Percentiles rank a stretch among this genome's conserved stretches.
These are phyloP conservation scores for Stegostoma tigrinum DNA, from an alignment of 2,113 vertebrate species.

Conservation along the genomic window DNA sequence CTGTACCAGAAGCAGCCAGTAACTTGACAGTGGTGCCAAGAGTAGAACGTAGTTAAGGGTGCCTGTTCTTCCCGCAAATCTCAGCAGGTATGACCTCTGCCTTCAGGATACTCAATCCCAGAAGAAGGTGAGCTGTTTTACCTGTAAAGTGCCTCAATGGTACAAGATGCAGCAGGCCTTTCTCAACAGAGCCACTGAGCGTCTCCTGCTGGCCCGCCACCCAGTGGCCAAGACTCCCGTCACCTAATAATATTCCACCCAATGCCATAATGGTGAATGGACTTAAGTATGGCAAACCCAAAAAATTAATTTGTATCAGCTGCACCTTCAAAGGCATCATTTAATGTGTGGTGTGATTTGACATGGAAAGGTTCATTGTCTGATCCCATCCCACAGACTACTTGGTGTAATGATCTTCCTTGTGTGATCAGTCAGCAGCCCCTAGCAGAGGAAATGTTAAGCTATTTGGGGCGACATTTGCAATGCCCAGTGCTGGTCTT, in stretches of 20 bases:
- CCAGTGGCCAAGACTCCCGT: background rate
- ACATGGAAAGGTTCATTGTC: conserved; percentile 66
- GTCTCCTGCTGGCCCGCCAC: background rate
- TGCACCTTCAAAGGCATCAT: background rate
- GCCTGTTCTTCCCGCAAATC: no score
- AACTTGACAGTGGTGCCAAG: no score
- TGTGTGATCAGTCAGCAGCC: conserved; percentile 65
- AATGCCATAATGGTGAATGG: background rate
- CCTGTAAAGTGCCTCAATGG: background rate
- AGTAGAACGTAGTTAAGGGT: no score
- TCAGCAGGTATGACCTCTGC: no score
- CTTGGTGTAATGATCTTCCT: conserved; percentile 65
- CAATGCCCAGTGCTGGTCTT: conserved; percentile 51
- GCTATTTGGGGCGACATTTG: conserved; percentile 42
- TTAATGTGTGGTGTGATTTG: background rate
- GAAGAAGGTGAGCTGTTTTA: no score
- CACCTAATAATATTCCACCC: background rate
- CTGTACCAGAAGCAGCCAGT: no score
- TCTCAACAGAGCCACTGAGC: background rate
- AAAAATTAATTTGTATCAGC: background rate
- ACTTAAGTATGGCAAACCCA: background rate
- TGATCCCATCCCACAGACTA: conserved; percentile 66
- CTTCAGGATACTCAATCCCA: no score
- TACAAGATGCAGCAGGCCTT: background rate
- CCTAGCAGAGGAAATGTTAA: conserved; percentile 56